Base-by-base conservation (phyloP, 2,888 invertebrate species). In the Apantesis nais region DNA sequence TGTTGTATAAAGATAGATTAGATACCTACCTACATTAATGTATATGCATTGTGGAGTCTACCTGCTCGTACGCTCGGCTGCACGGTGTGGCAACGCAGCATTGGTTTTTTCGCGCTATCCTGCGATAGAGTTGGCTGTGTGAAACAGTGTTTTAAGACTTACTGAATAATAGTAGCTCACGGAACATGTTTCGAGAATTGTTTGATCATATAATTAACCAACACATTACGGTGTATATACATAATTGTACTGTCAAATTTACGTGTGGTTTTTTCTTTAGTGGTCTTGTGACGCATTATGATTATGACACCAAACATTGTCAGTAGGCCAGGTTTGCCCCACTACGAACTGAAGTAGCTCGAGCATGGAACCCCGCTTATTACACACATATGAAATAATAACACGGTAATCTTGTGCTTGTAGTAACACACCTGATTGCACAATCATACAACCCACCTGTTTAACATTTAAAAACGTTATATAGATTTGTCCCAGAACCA, bases 51-150 rank as follows among this genome's bases (percentile, higher is more conserved):
- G 89, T 90, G 80, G 86, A 90, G 89, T 88, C 93, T 93, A 92
- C 92, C 92, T 92, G 92, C 88, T 89, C 88, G 90, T 90, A 89
- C 89, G 91, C 88, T 91, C 90, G 88, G 89, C 82, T 89, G 94
- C 92, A 92, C 94, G 92, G 90, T 89, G 89, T 89, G 94, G 94
- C 94, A 95, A 95, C 94, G 93, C 87, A 93, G 94, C 94, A 87
- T 88, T 89, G 83, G 88, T 88, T 90, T 90, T 90, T 93, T 92
- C 89, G 92, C 91, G 90, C 89, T 92, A 90, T 92, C 90, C 91
- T 90, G 86, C 89, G 88, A 88, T 90, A 86, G 89, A 91, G 86
- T 88, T 86, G 83, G 86, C 87, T 88, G 86, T 88, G 88, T 89
- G 86, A 88, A 90, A 89, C 87, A 86, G 85, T 84, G 86, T 90